These are phyloP conservation scores for Drosophila leonis DNA, from an alignment of 2,888 invertebrate species.

Conservation along the genomic window DNA sequence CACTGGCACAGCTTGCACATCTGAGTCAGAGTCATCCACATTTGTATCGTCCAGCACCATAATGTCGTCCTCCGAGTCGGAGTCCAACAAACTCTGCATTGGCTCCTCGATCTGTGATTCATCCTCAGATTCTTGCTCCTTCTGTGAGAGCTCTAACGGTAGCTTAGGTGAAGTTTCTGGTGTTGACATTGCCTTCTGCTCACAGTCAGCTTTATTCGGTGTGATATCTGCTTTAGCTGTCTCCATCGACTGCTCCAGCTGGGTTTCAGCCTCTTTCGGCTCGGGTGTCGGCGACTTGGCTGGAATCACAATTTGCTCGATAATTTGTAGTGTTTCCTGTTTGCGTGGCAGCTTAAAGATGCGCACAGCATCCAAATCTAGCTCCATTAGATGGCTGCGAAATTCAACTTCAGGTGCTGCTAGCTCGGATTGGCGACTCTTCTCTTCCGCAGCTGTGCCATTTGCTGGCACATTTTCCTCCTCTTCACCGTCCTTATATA, in stretches of 20 bases:
- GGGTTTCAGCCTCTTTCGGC: background rate
- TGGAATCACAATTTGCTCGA: constrained; percentile 58
- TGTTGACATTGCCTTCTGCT: background rate
- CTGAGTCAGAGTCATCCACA: constrained; percentile 46
- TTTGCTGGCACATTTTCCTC: background rate
- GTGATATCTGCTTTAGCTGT: background rate
- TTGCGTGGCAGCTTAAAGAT: constrained; percentile 41
- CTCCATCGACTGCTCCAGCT: background rate
- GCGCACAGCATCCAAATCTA: constrained; percentile 32
- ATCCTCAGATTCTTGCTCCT: background rate
- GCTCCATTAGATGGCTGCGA: constrained; percentile 38
- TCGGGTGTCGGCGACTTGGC: background rate
- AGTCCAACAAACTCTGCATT: constrained; percentile 35
- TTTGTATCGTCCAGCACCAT: constrained; percentile 67
- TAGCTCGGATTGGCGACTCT: background rate
- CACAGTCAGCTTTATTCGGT: background rate
- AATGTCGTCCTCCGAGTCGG: constrained; percentile 69
- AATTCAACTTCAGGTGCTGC: constrained; percentile 21
- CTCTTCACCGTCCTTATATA: constrained; percentile 7
- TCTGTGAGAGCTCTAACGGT: background rate
- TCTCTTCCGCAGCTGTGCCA: background rate
- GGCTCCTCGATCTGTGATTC: background rate
- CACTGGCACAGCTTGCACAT: constrained; percentile 31
- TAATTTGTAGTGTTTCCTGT: constrained; percentile 33
- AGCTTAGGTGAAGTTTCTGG: background rate